These are phyloP conservation scores for Mesocricetus auratus DNA, from an alignment of 2,113 vertebrate genomes.

Conservation along the genomic window DNA sequence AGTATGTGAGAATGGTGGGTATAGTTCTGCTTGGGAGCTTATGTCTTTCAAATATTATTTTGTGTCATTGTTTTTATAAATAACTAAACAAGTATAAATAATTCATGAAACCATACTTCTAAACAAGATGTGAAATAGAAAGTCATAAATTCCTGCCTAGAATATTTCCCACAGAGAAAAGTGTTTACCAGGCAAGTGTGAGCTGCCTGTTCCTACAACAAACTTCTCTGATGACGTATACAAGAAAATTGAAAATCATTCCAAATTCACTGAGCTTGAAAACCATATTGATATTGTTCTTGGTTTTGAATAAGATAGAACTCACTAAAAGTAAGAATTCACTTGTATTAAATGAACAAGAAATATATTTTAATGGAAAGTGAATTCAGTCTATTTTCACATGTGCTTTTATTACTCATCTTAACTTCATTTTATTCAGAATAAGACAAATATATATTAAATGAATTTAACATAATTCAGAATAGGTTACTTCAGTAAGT, in stretches of 20 bases:
- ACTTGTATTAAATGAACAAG: slow-evolving; percentile 5
- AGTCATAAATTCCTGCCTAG: slow-evolving; percentile 77
- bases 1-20: slow-evolving; percentile 24
- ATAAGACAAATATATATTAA: neutral
- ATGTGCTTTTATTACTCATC: neutral
- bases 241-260: slow-evolving; percentile 27
- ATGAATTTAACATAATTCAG: neutral
- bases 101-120: slow-evolving; percentile 77
- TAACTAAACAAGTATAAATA: slow-evolving; percentile 76
- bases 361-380: neutral
- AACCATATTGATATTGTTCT: slow-evolving; percentile 63
- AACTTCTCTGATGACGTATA: slow-evolving; percentile 55
- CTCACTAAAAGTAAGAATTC: neutral
- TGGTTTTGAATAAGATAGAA: neutral
- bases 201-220: slow-evolving; percentile 66
- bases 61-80: slow-evolving; percentile 73
- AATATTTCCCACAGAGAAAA: slow-evolving; percentile 59
- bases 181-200: slow-evolving; percentile 63
- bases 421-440: slow-evolving; percentile 18
- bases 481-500: neutral
- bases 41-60: slow-evolving; percentile 45
- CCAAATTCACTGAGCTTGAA: slow-evolving; percentile 39
- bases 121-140: slow-evolving; percentile 66
- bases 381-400: neutral
- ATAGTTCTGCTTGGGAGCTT: slow-evolving; percentile 58